These are phyloP conservation scores for Hylaeus anthracinus DNA, from an alignment of 1,140 invertebrate species.

Conservation along the genomic window DNA sequence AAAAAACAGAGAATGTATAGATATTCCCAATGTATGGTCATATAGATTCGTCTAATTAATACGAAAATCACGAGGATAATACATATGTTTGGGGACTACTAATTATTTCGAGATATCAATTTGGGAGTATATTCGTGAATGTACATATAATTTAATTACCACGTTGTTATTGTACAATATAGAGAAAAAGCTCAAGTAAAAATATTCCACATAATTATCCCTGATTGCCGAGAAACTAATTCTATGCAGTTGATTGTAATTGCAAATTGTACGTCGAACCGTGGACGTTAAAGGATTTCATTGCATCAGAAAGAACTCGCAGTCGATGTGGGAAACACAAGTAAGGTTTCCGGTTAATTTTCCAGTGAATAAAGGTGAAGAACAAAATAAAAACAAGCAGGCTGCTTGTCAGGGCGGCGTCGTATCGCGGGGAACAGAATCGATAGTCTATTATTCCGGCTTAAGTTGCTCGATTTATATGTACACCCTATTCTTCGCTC, in stretches of 20 bases:
- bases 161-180: too few species aligned
- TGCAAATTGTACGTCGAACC: background rate
- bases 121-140: too few species aligned
- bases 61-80: too few species aligned
- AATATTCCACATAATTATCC: too few species aligned
- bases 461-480: slow-evolving; percentile 72
- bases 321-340: too few species aligned
- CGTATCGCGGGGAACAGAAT: slow-evolving; percentile 59
- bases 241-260: background rate
- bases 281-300: background rate
- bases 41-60: too few species aligned
- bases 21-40: too few species aligned
- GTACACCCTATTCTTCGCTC: slow-evolving; percentile 61
- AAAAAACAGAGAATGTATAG: too few species aligned
- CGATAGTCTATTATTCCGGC: slow-evolving; percentile 76
- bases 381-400: slow-evolving; percentile 20
- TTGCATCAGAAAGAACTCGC: background rate
- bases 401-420: background rate
- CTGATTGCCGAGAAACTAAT: background rate
- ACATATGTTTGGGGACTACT: too few species aligned
- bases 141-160: too few species aligned
- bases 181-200: too few species aligned
- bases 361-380: slow-evolving; percentile 71
- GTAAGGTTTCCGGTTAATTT: slow-evolving; percentile 67
- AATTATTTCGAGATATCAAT: too few species aligned